Evolutionary conservation across 2,113 vertebrate genomes (phyloP), one percentile per base, ranked within the genome.

Genomic region (Anas platyrhynchos): DNA sequence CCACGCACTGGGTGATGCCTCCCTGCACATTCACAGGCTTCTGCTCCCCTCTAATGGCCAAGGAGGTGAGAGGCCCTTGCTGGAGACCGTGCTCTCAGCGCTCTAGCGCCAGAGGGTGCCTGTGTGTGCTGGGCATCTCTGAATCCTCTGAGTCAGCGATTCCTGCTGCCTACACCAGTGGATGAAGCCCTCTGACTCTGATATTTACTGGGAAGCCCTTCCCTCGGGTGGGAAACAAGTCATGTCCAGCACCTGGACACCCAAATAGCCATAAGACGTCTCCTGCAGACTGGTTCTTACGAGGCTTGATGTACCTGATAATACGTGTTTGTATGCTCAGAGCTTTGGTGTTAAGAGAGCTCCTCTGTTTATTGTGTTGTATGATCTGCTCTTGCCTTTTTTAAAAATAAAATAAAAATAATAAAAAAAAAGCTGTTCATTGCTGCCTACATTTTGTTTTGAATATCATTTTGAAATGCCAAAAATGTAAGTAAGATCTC

Each of bases 261-360:
- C 25, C 31, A 72, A 80, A 48, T 43, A 38, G 11, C 12, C 48
- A 17, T 55, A 50, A 86, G 43, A 22, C 36, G 22, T 55, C 11
- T 81, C 76, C 20, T 80, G 46, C 32, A 76, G 63, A n/a, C 17
- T 48, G 15, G 36, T 15, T 29, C 10, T 56, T 52, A n/a, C 0
- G 5, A 84, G 26, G 29, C 22, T 62, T 36, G 17, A 14, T 54
- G 41, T 48, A 6, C 2, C 3, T 14, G 77, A 50, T 79, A 90
- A 65, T 3, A 1, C 11, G 10, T 59, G 17, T 16, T 80, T 0
- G 0, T 13, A 36, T 43, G 36, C 48, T 83, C 5, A 4, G 26
- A 59, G 29, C 16, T 90, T 87, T 73, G 63, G 16, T 61, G 79
- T 89, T 83, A 2, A 3, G 83, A 58, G 29, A 86, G 8, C 8